Percentiles rank a stretch among this genome's conserved stretches.
phyloP scores from a whole-genome alignment of 2,888 invertebrate species.

The Pterostichus madidus region DNA sequence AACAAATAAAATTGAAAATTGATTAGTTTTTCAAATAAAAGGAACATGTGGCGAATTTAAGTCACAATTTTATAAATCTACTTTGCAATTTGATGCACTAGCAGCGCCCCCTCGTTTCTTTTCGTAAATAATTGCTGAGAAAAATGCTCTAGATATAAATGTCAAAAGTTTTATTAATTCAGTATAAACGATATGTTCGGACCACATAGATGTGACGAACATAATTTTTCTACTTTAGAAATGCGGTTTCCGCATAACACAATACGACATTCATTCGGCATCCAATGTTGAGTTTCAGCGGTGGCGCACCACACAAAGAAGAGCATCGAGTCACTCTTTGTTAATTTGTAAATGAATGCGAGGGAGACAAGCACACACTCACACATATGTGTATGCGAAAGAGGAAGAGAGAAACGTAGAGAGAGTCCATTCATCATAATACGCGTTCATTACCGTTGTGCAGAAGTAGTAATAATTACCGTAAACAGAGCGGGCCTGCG shows the following conservation, averaged over 20 bases:
- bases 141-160: too few relatives aligned
- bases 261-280: conserved; percentile 53
- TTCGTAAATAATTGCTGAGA: too few relatives aligned
- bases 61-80: too few relatives aligned
- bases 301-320: conserved; percentile 18
- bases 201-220: conserved; percentile 5
- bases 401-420: neutral
- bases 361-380: neutral
- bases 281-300: neutral
- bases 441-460: conserved; percentile 44
- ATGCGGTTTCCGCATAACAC: conserved; percentile 47
- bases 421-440: conserved; percentile 56
- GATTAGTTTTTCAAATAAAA: too few relatives aligned
- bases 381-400: neutral
- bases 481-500: conserved; percentile 27
- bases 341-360: conserved; percentile 58
- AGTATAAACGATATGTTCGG: neutral
- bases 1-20: too few relatives aligned
- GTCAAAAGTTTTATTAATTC: neutral
- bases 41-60: too few relatives aligned
- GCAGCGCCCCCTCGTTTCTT: too few relatives aligned
- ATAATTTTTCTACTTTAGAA: conserved; percentile 50
- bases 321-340: conserved; percentile 15
- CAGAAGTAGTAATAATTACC: conserved; percentile 41
- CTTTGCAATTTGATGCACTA: too few relatives aligned